Evolutionary conservation across 2,113 vertebrate genomes (phyloP).

Genomic region (Hyperoodon ampullatus): DNA sequence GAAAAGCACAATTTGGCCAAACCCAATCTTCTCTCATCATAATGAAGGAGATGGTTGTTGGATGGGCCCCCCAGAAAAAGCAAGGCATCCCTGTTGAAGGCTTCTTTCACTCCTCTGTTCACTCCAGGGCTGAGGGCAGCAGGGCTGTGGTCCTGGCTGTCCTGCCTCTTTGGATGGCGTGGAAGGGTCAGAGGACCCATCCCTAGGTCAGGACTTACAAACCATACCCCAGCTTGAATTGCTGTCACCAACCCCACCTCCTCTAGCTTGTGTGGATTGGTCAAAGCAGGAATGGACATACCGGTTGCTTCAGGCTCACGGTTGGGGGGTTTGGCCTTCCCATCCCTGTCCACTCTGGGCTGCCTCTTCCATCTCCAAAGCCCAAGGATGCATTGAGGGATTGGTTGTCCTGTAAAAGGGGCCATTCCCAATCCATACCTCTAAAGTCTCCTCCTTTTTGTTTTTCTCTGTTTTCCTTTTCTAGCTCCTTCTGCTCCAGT

Average conservation of each 20-base stretch:
- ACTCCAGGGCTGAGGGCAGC: background rate
- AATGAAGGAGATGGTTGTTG: background rate
- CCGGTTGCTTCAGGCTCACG: background rate
- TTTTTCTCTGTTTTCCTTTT: background rate
- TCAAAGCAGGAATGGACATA: background rate
- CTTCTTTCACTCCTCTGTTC: background rate
- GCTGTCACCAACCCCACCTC: background rate
- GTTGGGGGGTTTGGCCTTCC: background rate
- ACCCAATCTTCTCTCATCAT: background rate
- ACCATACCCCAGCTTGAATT: too few relatives aligned
- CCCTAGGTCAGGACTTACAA: background rate
- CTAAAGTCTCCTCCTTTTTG: background rate
- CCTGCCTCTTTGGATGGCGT: background rate
- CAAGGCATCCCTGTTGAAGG: background rate
- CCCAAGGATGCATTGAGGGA: background rate
- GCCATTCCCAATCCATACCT: background rate
- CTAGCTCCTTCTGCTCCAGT: slow-evolving; percentile 96
- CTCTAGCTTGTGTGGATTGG: background rate
- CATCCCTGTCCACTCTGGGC: background rate
- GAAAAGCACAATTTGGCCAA: background rate
- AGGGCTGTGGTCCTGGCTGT: background rate
- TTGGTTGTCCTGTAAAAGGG: background rate
- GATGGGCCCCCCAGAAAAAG: accelerated
- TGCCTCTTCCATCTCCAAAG: background rate
- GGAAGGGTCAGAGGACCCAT: background rate